Percentiles rank a stretch among this genome's conserved stretches.
Conservation (phyloP, 2,888 invertebrate genomes). For the Macrophya alboannulata region DNA sequence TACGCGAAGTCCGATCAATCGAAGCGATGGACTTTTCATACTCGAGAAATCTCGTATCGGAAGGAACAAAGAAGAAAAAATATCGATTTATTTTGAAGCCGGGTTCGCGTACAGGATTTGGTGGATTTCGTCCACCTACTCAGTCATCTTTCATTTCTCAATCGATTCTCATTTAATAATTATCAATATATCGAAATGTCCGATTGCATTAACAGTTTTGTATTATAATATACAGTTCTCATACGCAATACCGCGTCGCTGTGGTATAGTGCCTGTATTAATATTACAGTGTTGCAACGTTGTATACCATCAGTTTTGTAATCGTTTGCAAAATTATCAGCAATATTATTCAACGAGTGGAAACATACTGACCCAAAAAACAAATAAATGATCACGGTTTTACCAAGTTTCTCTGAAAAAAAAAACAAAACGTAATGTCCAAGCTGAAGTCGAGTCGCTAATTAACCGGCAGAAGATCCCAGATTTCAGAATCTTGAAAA, state of each 20-base stretch:
- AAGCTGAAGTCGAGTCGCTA: no score
- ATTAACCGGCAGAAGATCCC: no score
- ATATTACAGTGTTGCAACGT: neutral
- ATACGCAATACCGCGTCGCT: neutral
- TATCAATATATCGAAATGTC: constrained; percentile 1
- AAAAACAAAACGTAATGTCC: no score
- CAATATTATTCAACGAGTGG: constrained; percentile 2
- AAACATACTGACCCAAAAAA: constrained; percentile 1
- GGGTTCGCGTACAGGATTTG: no score
- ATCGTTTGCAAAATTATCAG: constrained; percentile 29
- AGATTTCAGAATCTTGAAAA: no score
- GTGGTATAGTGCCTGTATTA: neutral
- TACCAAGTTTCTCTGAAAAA: neutral
- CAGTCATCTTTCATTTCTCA: neutral
- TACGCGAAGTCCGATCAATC: no score
- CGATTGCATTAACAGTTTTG: constrained; percentile 2
- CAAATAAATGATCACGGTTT: neutral
- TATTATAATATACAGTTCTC: neutral
- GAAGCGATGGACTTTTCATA: no score
- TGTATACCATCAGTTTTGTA: constrained; percentile 12
- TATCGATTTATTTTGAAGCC: no score
- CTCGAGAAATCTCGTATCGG: no score
- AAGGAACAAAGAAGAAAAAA: no score
- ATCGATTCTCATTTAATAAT: neutral
- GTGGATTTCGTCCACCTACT: neutral